Percentiles rank a stretch among this genome's conserved stretches.
phyloP scores from a whole-genome alignment of 1,140 invertebrate genomes.

The Drosophila chauvacae region DNA sequence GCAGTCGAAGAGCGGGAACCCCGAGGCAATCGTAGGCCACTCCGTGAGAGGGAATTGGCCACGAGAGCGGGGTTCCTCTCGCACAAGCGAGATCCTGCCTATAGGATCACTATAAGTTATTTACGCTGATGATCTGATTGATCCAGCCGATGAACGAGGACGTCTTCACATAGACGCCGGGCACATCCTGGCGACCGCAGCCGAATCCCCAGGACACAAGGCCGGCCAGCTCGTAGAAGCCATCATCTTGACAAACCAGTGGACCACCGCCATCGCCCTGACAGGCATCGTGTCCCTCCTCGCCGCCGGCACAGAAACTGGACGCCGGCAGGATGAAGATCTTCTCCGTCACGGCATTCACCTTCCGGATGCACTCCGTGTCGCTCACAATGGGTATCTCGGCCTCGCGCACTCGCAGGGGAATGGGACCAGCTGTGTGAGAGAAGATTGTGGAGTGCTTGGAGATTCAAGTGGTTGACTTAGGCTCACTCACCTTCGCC shows the following conservation, averaged over 20 bases:
- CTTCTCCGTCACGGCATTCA: conserved; percentile 97
- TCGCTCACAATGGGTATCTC: conserved; percentile 97
- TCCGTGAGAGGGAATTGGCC: conserved; percentile 37
- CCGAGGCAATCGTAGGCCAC: conserved; percentile 51
- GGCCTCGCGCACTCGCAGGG: conserved; percentile 93
- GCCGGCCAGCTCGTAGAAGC: conserved; percentile 95
- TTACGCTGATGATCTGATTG: conserved; percentile 98
- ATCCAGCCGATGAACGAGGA: conserved; percentile 98
- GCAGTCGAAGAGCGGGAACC: conserved; percentile 63
- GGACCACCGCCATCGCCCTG: conserved; percentile 97
- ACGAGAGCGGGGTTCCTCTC: conserved; percentile 67
- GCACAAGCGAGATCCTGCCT: conserved; percentile 9
- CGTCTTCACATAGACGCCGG: conserved; percentile 97
- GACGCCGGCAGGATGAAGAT: conserved; percentile 96
- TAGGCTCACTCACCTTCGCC: conserved; percentile 90
- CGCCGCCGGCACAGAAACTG: conserved; percentile 96
- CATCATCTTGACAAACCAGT: conserved; percentile 95
- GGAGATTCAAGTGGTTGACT: background rate
- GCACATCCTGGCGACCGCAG: conserved; percentile 94
- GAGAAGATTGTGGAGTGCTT: too few species aligned
- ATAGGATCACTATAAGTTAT: conserved; percentile 89
- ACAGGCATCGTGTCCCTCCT: conserved; percentile 96
- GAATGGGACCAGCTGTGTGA: conserved; percentile 93
- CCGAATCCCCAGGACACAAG: conserved; percentile 95
- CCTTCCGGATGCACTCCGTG: conserved; percentile 95